Percentiles rank a stretch among this genome's conserved stretches.
Conservation (phyloP, 2,888 invertebrate species). For the Odontothrips loti region DNA sequence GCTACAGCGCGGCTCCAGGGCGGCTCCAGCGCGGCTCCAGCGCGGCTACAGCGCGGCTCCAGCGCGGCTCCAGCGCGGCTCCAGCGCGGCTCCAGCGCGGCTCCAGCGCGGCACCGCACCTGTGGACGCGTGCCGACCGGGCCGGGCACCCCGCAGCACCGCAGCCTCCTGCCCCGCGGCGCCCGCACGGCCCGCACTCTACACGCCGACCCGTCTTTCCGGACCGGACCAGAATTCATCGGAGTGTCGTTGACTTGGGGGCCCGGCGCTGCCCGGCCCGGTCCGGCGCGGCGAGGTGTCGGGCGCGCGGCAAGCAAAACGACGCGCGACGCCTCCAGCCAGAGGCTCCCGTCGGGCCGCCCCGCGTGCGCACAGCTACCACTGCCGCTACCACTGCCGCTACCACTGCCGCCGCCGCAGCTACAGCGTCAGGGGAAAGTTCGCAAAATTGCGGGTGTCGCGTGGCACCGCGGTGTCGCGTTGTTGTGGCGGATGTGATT, state of each 20-base stretch:
- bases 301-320: neutral
- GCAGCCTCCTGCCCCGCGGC: neutral
- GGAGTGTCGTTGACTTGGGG: neutral
- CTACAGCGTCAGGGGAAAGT: constrained; percentile 4
- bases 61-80: too few species aligned
- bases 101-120: neutral
- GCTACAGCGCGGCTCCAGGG: neutral
- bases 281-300: neutral
- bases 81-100: neutral
- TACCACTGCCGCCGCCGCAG: neutral
- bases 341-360: neutral
- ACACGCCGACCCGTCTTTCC: neutral
- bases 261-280: neutral
- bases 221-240: constrained; percentile 16
- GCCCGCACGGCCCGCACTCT: neutral
- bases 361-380: neutral
- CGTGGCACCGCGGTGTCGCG: neutral
- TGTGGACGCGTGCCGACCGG: neutral
- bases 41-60: neutral
- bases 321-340: neutral
- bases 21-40: neutral
- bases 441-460: constrained; percentile 19
- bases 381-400: neutral
- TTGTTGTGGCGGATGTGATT: neutral
- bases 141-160: neutral